Conservation (phyloP, 1,140 invertebrate genomes). For the Temnothorax nylanderi region DNA sequence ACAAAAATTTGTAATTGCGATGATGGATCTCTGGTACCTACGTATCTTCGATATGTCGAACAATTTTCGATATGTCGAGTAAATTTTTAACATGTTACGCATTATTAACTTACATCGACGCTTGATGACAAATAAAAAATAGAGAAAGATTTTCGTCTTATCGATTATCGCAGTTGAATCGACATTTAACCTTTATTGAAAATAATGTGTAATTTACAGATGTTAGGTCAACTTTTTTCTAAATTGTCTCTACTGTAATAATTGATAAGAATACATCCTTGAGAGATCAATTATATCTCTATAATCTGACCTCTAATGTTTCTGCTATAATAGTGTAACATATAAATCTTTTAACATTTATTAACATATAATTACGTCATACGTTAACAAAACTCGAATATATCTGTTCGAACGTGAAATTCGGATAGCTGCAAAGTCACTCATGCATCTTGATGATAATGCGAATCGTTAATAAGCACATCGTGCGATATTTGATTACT, state of each 20-base stretch:
- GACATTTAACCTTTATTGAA: not conserved
- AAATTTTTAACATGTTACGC: slow-evolving; percentile 13
- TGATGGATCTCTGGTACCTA: not conserved
- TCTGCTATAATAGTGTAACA: not conserved
- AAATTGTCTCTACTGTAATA: not conserved
- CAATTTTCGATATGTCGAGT: too few relatives aligned
- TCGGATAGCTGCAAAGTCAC: not conserved
- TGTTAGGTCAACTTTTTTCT: too few relatives aligned
- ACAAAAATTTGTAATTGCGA: not conserved
- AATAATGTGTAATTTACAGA: not conserved
- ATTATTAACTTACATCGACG: not conserved
- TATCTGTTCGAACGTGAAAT: not conserved
- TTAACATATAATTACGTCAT: not conserved
- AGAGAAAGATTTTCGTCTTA: not conserved
- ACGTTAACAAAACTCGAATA: not conserved
- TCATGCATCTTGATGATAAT: not conserved
- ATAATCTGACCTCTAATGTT: not conserved
- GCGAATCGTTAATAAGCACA: not conserved
- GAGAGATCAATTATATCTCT: not conserved
- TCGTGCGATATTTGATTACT: not conserved
- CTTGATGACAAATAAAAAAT: not conserved
- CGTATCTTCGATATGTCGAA: not conserved
- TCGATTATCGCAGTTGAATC: not conserved
- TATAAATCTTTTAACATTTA: not conserved
- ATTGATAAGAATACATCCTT: not conserved